A percentile compares a stretch with the other conserved stretches of the same genome.
Evolutionary conservation across 2,888 invertebrate species (phyloP).

Genomic region (Neoascia interrupta): DNA sequence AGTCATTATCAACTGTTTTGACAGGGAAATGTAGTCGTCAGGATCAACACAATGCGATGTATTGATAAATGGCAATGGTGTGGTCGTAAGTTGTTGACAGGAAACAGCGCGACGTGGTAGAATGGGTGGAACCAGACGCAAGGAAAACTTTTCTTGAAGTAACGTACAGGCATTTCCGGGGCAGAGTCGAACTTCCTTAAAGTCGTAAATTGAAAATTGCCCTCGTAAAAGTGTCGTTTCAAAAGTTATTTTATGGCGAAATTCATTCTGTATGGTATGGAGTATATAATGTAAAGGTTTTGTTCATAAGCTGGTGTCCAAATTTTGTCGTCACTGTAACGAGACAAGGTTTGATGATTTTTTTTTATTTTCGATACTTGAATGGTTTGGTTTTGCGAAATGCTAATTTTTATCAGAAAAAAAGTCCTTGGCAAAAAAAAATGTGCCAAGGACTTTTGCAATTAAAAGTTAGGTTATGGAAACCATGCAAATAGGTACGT

Average conservation of each 20-base stretch:
- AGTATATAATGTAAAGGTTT: constrained; percentile 20
- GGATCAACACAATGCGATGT: constrained; percentile 30
- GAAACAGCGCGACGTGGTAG: background rate
- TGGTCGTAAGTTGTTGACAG: background rate
- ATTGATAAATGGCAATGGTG: background rate
- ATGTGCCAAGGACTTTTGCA: too few species aligned
- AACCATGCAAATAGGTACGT: too few species aligned
- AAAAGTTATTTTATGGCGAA: constrained; percentile 29
- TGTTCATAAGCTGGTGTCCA: constrained; percentile 31
- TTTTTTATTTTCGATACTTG: too few species aligned
- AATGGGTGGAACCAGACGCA: background rate
- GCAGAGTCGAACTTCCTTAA: constrained; percentile 32
- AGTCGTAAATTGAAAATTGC: constrained; percentile 37
- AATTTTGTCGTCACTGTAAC: background rate
- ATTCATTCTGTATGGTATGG: constrained; percentile 23
- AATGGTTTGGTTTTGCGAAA: too few species aligned
- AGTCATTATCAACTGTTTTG: constrained; percentile 45
- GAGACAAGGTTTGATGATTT: background rate
- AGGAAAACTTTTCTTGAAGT: background rate
- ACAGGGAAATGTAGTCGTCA: constrained; percentile 44
- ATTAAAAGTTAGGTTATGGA: too few species aligned
- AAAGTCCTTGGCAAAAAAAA: too few species aligned
- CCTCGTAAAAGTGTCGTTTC: constrained; percentile 41
- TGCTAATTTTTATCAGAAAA: too few species aligned
- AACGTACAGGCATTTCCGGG: background rate